A percentile compares a stretch with the other conserved stretches of the same genome.
Conservation (phyloP, 2,797 vertebrate species). For the Micromesistius poutassou region DNA sequence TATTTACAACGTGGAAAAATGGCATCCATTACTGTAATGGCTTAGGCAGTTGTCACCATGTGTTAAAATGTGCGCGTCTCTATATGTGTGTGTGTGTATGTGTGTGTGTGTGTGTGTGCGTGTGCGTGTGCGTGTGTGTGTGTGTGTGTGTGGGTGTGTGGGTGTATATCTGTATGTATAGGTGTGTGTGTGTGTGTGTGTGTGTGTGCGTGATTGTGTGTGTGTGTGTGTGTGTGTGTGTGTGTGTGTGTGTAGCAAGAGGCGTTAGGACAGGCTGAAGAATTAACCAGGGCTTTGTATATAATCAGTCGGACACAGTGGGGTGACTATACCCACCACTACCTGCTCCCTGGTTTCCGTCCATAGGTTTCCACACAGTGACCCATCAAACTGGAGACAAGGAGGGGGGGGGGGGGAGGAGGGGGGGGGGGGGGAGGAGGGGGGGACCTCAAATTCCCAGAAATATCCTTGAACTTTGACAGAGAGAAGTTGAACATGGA, state of each 20-base stretch:
- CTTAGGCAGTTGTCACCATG: background rate
- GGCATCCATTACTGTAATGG: background rate
- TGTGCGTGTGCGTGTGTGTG: no score
- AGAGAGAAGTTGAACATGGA: background rate
- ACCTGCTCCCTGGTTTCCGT: background rate
- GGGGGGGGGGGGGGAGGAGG: no score
- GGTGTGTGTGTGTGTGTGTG: background rate
- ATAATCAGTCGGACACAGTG: background rate
- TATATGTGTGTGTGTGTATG: background rate
- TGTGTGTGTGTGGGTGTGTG: background rate
- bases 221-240: background rate
- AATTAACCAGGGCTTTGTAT: background rate
- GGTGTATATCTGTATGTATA: background rate
- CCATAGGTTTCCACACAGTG: background rate
- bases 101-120: background rate
- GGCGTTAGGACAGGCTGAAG: background rate
- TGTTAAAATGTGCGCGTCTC: background rate
- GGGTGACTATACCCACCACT: background rate
- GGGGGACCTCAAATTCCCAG: no score
- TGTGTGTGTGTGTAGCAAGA: no score
- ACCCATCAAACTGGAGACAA: background rate
- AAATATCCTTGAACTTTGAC: background rate
- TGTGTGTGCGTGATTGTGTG: background rate
- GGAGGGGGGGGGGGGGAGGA: no score
- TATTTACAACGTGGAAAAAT: background rate